Evolutionary conservation across 2,888 invertebrate genomes (phyloP), one percentile per base, ranked within the genome.

Genomic region (Uropetala carovei): DNA sequence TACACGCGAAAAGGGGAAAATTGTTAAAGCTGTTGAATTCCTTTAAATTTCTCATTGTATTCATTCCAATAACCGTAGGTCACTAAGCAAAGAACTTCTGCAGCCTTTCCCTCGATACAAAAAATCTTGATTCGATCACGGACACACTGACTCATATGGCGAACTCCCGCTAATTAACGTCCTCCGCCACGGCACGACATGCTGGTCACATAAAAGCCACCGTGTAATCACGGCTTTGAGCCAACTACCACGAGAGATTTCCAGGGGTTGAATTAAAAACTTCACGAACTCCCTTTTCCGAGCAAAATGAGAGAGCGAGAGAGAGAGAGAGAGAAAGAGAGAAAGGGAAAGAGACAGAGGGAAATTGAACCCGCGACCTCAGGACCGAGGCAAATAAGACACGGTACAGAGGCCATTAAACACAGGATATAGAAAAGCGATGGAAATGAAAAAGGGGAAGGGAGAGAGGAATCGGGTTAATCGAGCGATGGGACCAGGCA

Each of bases 381-480:
- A 11, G 60, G 64, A 58, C 43, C 64, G 5, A 43, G 43, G 64
- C 30, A 43, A 58, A 68, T n/a, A 64, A 68, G 89, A 68, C 86
- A 86, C 30, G 89, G 60, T 60, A 30, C 86, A 64, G 86, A 43
- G 16, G 43, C 89, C 89, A 89, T 89, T 89, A 89, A 68, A 43
- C 64, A 30, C 64, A 89, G 89, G 64, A 68, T 60, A 89, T 59
- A 60, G 30, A 57, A 86, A 43, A 89, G 89, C 89, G 64, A 89
- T 89, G 89, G 89, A 64, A 89, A 89, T 89, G 89, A 89, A 68
- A 89, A 43, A 5, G 1, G 43, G 43, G 43, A 43, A 56, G 83
- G n/a, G 83, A n/a, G n/a, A n/a, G 57, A 83, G n/a, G 83, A 83
- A 83, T 83, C n/a, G 83, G 89, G 89, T 64, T 89, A 89, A 89